Percentiles rank a stretch among this genome's conserved stretches.
phyloP scores from a whole-genome alignment of 2,113 vertebrate genomes.

The Lota lota region DNA sequence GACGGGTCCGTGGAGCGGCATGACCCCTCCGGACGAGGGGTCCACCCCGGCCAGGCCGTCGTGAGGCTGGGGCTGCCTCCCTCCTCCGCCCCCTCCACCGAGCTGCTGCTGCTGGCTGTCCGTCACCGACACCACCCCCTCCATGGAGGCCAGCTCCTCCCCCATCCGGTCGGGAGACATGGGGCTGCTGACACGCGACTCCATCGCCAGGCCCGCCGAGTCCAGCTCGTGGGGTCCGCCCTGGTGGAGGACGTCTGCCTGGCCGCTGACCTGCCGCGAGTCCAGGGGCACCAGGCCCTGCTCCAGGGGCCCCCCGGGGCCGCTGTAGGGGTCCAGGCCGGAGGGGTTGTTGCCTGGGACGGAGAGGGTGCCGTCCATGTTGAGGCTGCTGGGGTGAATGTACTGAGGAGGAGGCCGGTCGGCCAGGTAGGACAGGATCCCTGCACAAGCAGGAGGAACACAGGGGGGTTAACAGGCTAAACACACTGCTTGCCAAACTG shows the following conservation, averaged over 20 bases:
- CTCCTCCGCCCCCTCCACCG: constrained; percentile 83
- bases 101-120: constrained; percentile 78
- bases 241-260: constrained; percentile 86
- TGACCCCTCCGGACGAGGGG: constrained; percentile 78
- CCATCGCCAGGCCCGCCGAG: constrained; percentile 83
- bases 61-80: constrained; percentile 75
- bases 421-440: constrained; percentile 95
- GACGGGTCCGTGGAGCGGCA: constrained; percentile 84
- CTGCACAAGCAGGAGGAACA: constrained; percentile 57
- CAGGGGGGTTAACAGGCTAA: background rate
- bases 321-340: constrained; percentile 87
- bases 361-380: constrained; percentile 86
- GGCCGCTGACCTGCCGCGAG: constrained; percentile 82
- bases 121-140: constrained; percentile 80
- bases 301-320: constrained; percentile 84
- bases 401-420: constrained; percentile 98
- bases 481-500: background rate
- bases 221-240: constrained; percentile 86
- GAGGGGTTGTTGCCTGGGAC: constrained; percentile 84
- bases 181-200: constrained; percentile 90
- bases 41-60: constrained; percentile 81
- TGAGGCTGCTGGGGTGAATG: constrained; percentile 93
- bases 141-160: constrained; percentile 85
- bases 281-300: constrained; percentile 89
- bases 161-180: constrained; percentile 90